Conservation (phyloP, 2,888 invertebrate genomes). For the Lampropteryx suffumata region DNA sequence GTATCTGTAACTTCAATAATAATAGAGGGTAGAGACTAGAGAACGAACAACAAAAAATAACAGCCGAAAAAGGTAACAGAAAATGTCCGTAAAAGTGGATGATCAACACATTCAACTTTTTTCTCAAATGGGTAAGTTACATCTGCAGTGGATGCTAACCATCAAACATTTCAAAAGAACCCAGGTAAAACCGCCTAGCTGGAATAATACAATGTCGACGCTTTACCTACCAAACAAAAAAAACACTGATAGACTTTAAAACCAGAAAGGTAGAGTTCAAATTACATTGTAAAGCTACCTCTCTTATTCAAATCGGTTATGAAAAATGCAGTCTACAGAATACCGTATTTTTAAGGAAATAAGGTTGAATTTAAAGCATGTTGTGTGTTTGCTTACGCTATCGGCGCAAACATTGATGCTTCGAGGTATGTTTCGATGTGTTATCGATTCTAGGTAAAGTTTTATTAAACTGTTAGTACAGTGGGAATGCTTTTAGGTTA, state of each 20-base stretch:
- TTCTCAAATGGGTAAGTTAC: background rate
- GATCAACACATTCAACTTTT: background rate
- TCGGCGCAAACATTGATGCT: slow-evolving; percentile 14
- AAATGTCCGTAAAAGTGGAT: too few species aligned
- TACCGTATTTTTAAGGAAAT: background rate
- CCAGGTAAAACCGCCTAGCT: slow-evolving; percentile 3
- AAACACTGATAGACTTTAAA: background rate
- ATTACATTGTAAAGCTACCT: background rate
- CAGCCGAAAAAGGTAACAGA: background rate
- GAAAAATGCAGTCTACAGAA: background rate
- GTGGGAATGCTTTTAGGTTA: background rate
- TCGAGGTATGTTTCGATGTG: slow-evolving; percentile 6
- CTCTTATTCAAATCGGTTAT: background rate
- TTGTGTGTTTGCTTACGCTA: slow-evolving; percentile 8
- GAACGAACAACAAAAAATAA: background rate
- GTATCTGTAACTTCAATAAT: too few species aligned
- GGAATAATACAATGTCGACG: slow-evolving; percentile 2
- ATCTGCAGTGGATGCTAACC: background rate
- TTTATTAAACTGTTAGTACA: background rate
- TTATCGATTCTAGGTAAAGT: slow-evolving; percentile 18
- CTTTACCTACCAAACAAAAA: background rate
- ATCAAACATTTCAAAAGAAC: slow-evolving; percentile 4
- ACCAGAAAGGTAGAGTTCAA: background rate
- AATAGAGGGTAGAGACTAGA: too few species aligned
- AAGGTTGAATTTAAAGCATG: slow-evolving; percentile 3